A percentile compares a stretch with the other conserved stretches of the same genome.
Conservation (phyloP, 2,888 invertebrate genomes). For the Sinodicranocentrus sp. region DNA sequence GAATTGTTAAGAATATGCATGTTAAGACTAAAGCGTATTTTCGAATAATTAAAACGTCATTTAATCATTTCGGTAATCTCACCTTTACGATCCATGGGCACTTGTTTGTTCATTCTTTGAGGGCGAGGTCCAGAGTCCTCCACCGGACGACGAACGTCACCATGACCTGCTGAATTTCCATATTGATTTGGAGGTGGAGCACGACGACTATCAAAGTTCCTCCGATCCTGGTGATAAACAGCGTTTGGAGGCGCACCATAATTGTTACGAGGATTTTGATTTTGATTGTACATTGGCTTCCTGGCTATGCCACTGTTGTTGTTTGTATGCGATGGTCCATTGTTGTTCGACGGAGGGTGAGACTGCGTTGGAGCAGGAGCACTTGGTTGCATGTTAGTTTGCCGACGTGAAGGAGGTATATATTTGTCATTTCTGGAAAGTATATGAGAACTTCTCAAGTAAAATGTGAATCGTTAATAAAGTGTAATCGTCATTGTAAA, state of each 20-base stretch:
- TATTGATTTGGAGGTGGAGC: constrained; percentile 71
- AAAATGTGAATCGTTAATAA: too few species aligned
- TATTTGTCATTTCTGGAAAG: constrained; percentile 72
- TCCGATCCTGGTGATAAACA: constrained; percentile 68
- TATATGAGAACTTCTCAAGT: too few species aligned
- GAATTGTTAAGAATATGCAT: too few species aligned
- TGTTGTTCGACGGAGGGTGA: constrained; percentile 73
- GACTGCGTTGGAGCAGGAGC: constrained; percentile 78
- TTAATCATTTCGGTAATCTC: not conserved
- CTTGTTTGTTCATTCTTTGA: constrained; percentile 70
- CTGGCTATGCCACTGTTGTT: constrained; percentile 74
- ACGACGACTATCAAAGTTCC: constrained; percentile 68
- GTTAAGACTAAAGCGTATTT: not conserved
- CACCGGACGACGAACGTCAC: constrained; percentile 49
- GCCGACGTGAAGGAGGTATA: constrained; percentile 74
- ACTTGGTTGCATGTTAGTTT: constrained; percentile 78
- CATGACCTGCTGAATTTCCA: constrained; percentile 60
- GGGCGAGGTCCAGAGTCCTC: constrained; percentile 67
- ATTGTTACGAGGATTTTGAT: constrained; percentile 77
- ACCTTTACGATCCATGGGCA: constrained; percentile 70
- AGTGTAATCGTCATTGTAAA: too few species aligned
- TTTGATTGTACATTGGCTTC: constrained; percentile 78
- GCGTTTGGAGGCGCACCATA: constrained; percentile 72
- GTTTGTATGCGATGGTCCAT: constrained; percentile 70
- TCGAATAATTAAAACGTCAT: not conserved